phyloP scores from a whole-genome alignment of 2,113 vertebrate species.

The Rhinichthys klamathensis region DNA sequence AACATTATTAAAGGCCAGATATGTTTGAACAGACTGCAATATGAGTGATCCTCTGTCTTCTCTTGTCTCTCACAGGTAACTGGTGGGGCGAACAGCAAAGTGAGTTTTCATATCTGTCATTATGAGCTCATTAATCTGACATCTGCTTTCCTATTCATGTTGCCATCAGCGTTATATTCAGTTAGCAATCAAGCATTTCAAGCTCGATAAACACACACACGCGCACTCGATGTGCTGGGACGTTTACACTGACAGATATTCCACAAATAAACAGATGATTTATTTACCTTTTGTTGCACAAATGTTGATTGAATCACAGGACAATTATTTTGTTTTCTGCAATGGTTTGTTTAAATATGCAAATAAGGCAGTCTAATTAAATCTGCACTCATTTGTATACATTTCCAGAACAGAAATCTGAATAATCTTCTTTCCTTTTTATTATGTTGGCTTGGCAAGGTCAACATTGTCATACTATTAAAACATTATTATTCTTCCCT shows the following conservation, averaged over 20 bases:
- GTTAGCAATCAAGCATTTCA: neutral
- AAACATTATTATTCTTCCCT: too few species aligned
- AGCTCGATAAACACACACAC: neutral
- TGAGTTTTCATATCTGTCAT: slow-evolving; percentile 72
- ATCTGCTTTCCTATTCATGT: neutral
- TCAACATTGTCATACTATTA: too few species aligned
- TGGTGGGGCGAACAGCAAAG: slow-evolving; percentile 99
- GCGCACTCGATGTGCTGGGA: neutral
- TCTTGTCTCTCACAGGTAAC: slow-evolving; percentile 84
- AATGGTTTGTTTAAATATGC: too few species aligned
- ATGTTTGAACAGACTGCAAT: neutral
- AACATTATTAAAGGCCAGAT: too few species aligned
- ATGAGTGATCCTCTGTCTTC: slow-evolving; percentile 10
- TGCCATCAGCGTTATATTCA: neutral
- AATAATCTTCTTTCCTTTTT: too few species aligned
- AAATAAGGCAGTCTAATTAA: too few species aligned
- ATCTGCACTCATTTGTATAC: too few species aligned
- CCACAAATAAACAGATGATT: neutral
- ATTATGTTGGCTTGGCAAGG: too few species aligned
- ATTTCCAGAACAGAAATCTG: too few species aligned
- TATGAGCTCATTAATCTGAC: neutral
- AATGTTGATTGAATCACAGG: neutral
- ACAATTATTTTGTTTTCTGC: too few species aligned
- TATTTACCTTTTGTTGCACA: neutral
- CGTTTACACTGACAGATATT: neutral